phyloP scores from a whole-genome alignment of 2,797 vertebrate species.

The Glyptemys insculpta region DNA sequence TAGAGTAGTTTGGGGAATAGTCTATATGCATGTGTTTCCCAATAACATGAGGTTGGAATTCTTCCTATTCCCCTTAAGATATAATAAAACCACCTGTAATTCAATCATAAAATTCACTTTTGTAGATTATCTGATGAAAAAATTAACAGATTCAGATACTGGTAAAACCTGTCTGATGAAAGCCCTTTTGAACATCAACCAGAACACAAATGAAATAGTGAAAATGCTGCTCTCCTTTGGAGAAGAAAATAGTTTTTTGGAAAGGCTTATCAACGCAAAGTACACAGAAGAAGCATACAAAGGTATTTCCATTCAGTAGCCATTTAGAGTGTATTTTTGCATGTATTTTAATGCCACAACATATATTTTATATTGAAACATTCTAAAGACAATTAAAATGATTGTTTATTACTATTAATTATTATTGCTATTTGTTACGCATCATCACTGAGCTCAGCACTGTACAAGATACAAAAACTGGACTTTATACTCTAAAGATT shows the following conservation, averaged over 20 bases:
- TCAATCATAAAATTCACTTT: conserved; percentile 9
- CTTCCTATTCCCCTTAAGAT: background rate
- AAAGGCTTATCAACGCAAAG: conserved; percentile 82
- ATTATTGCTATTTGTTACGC: background rate
- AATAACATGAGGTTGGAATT: background rate
- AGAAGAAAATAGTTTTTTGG: conserved; percentile 81
- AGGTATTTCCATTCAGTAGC: conserved; percentile 71
- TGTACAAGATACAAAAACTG: background rate
- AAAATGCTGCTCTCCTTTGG: conserved; percentile 78
- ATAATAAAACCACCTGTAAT: background rate
- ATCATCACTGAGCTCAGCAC: background rate
- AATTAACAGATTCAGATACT: conserved; percentile 82
- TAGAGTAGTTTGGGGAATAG: background rate
- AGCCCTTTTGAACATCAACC: conserved; percentile 85
- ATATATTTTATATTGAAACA: background rate
- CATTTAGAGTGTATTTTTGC: background rate
- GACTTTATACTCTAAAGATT: background rate
- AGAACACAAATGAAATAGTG: conserved; percentile 80
- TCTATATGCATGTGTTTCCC: background rate
- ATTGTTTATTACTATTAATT: background rate
- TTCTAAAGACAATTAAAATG: background rate
- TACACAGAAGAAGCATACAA: conserved; percentile 85
- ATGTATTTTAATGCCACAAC: background rate
- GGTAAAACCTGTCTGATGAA: conserved; percentile 89
- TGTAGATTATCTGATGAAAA: conserved; percentile 85